Conservation (phyloP, 2,113 vertebrate species). For the Microcebus lehilahytsara region DNA sequence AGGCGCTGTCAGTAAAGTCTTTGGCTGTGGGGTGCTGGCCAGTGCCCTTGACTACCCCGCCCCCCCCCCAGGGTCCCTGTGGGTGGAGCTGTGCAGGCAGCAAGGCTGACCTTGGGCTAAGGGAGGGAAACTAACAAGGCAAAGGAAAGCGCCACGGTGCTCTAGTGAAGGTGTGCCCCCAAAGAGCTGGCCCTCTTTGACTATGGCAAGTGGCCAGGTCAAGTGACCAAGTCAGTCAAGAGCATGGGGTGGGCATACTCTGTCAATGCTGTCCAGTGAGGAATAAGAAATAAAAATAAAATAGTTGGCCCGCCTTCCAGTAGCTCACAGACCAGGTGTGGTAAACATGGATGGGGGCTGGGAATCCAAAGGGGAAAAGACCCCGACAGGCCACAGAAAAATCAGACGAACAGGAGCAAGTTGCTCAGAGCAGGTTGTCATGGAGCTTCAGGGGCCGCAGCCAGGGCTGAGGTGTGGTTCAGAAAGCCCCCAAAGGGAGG, state of each 20-base stretch:
- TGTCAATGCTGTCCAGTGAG: not conserved
- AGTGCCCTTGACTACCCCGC: not conserved
- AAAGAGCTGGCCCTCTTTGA: not conserved
- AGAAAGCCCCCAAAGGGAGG: no score
- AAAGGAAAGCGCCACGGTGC: not conserved
- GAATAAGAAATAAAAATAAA: not conserved
- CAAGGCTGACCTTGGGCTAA: not conserved
- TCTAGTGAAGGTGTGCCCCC: not conserved
- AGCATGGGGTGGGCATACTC: not conserved
- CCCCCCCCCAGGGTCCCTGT: no score
- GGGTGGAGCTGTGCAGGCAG: not conserved
- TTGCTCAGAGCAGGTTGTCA: no score
- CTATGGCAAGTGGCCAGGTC: not conserved
- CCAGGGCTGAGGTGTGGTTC: not conserved
- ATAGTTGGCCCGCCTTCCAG: not conserved
- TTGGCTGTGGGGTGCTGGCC: not conserved
- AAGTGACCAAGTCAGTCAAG: not conserved
- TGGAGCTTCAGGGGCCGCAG: not conserved
- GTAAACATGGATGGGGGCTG: not conserved
- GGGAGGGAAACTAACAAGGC: not conserved
- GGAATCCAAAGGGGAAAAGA: not conserved
- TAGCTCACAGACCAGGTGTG: not conserved
- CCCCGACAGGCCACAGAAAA: not conserved
- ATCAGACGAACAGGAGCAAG: not conserved
- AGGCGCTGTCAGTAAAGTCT: not conserved